Conservation (phyloP, 2,888 invertebrate genomes). For the Glyphotaelius pellucidus region DNA sequence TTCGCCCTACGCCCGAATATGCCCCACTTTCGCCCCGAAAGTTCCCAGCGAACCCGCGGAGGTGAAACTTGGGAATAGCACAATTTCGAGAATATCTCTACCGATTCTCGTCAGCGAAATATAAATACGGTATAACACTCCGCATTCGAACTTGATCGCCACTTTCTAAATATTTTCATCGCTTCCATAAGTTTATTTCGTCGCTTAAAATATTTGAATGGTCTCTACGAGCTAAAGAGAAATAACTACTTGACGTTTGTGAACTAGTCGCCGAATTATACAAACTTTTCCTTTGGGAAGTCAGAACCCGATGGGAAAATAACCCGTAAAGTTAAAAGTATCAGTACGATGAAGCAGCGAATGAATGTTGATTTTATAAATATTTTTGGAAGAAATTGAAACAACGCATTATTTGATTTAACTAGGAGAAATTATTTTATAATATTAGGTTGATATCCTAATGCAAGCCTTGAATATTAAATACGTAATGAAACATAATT, state of each 20-base stretch:
- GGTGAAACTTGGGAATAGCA: conserved; percentile 58
- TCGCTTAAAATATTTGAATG: not conserved
- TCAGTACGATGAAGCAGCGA: not conserved
- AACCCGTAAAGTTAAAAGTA: not conserved
- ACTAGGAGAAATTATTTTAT: too few relatives aligned
- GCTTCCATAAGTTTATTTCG: not conserved
- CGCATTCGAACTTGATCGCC: not conserved
- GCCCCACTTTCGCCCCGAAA: conserved; percentile 1
- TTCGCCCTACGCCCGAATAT: not conserved
- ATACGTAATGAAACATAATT: too few relatives aligned
- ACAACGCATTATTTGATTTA: too few relatives aligned
- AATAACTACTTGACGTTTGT: not conserved
- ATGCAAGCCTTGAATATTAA: too few relatives aligned
- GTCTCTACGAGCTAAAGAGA: not conserved
- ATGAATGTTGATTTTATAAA: not conserved
- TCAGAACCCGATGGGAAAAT: not conserved
- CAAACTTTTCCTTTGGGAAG: not conserved
- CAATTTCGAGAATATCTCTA: conserved; percentile 50
- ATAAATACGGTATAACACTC: not conserved
- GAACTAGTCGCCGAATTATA: not conserved
- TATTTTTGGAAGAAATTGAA: too few relatives aligned
- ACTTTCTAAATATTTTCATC: not conserved
- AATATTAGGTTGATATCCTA: too few relatives aligned
- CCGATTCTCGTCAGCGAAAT: not conserved
- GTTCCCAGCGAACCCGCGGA: conserved; percentile 6